Base-by-base conservation (phyloP, 1,140 invertebrate species). In the Caligus rogercresseyi region DNA sequence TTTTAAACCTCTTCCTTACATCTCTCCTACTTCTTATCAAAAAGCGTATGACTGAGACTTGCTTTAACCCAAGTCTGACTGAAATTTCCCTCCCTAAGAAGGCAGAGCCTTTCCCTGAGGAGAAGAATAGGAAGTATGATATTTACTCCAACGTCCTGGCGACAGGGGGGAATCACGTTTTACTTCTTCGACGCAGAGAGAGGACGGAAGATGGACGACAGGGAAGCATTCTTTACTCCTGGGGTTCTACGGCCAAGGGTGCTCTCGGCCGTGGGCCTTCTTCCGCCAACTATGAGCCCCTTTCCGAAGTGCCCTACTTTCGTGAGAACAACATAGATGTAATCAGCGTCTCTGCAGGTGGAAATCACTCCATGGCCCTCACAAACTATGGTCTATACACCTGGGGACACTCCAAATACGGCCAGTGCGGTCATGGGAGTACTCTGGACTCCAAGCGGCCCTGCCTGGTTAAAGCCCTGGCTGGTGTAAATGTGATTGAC, bases 381-480 rank as follows among this genome's bases (percentile, higher is more conserved):
- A 87, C 86, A 11, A 81, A 85, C 66, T 84, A 81, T 72, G 86
- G 86, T 59, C 79, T 83, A 73, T 87, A 86, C 72, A 72, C 79
- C 3, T 85, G 86, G 81, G 86, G 86, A 14, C 81, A 80, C n/a
- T 85, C 82, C 64, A 76, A 77, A 65, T 84, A 80, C 68, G 84
- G 84, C 1, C 86, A 89, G 68, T 71, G 88, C 3, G 86, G 86
- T n/a, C 71, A 85, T 14, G 83, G 82, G 0, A 67, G 77, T 16
- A 70, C 79, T 58, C 74, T 78, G 65, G 78, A 83, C 66, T 78
- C 80, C 63, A 77, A 80, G 2, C 80, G 80, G 67, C 86, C 86
- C 0, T 79, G 81, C 71, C 67, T 86, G 20, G 70, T 89, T n/a
- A 76, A 78, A 19, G 71, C 72, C 0, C 69, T 88, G 20, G 75